Evolutionary conservation across 92 coral and sea anemone species (phyloP), one percentile per base, ranked within the genome.

Genomic region (Porites divaricata): DNA sequence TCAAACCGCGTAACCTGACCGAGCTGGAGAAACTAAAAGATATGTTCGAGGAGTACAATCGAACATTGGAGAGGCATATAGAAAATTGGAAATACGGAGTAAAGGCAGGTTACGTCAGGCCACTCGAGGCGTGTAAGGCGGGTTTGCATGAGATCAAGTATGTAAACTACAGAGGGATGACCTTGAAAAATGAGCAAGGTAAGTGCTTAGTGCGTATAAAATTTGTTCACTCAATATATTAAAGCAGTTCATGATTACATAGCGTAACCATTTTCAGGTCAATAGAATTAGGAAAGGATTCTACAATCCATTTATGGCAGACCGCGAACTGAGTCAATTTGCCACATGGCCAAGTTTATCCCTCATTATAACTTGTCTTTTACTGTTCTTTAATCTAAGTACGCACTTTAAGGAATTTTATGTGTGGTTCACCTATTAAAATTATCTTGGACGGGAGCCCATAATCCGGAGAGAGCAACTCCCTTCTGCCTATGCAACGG

Each of bases 51-150:
- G 63, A 76, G 22, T 81, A 84, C 78, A 78, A 89, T 41, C 70
- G 89, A 20, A 57, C 92, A 2, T 54, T 91, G 26, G 67, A 88
- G 8, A 87, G 89, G 81, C 91, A 85, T 83, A 62, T 90, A 11
- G 87, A 85, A 49, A 91, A 93, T 52, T 84, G 92, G 84, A 88
- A 75, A 85, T 81, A 85, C 9, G 96, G 96, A 57, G 87, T 86
- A n/a, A 71, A 57, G 4, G 57, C 84, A 10, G 96, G 96, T 12
- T 91, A 91, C 83, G 90, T 93, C 1, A 92, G 96, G 14, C 86
- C 94, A 3, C 35, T 6, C 5, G 70, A 67, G 41, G 88, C 78
- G 16, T 93, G 96, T 49, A 20, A 66, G 15, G 91, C 92, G 3
- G 96, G 92, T 3, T 20, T 90, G 45, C 79, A 81, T 54, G 63